A percentile compares a stretch with the other conserved stretches of the same genome.
phyloP scores from a whole-genome alignment of 2,797 vertebrate genomes.

The Novumbra hubbsi region DNA sequence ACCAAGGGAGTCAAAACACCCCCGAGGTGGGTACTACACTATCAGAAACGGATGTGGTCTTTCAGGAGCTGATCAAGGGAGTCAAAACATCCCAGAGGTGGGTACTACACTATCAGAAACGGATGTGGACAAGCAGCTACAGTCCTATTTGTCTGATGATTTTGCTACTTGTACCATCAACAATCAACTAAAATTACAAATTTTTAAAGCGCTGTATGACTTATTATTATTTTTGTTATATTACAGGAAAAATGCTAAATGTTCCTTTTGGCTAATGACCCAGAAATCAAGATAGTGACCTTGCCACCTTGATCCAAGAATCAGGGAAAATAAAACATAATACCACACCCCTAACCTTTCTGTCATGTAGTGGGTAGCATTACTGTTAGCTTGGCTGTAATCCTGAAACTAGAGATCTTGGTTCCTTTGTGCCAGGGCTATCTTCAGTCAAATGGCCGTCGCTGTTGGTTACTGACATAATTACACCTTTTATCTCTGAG shows the following conservation, averaged over 20 bases:
- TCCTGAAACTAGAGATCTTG: slow-evolving; percentile 46
- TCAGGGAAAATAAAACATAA: slow-evolving; percentile 61
- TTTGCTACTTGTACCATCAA: too few species aligned
- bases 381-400: slow-evolving; percentile 38
- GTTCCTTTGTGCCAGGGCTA: slow-evolving; percentile 36
- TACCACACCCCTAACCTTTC: slow-evolving; percentile 75
- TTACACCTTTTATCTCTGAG: slow-evolving; percentile 75
- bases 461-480: slow-evolving; percentile 67
- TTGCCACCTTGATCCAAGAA: slow-evolving; percentile 58
- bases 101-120: too few species aligned
- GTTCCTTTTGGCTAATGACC: slow-evolving; percentile 39
- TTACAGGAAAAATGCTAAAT: not conserved
- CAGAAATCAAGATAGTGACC: slow-evolving; percentile 58
- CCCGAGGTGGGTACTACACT: too few species aligned
- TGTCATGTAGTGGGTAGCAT: slow-evolving; percentile 48
- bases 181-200: too few species aligned
- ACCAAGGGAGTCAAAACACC: too few species aligned
- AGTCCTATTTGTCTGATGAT: too few species aligned
- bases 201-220: too few species aligned
- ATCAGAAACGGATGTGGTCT: too few species aligned
- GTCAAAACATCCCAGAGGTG: too few species aligned
- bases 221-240: too few species aligned
- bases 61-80: too few species aligned
- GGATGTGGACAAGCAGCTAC: too few species aligned
- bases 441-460: slow-evolving; percentile 62